Percentiles rank a stretch among this genome's conserved stretches.
These are phyloP conservation scores for Orientallactaga sibirica DNA, from an alignment of 2,797 vertebrate species.

Conservation along the genomic window DNA sequence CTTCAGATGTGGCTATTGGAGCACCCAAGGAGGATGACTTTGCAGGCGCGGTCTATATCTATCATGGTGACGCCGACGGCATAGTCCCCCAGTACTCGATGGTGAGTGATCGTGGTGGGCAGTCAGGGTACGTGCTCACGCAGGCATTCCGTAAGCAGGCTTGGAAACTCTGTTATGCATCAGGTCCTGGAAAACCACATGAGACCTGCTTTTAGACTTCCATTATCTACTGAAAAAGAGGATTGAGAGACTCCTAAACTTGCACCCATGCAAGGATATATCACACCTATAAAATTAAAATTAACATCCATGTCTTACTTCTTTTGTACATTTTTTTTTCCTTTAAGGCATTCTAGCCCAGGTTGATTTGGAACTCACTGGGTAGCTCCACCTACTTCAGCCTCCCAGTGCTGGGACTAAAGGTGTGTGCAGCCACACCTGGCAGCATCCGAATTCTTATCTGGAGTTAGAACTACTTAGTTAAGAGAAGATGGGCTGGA, in stretches of 20 bases:
- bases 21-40: conserved; percentile 97
- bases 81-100: conserved; percentile 95
- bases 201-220: background rate
- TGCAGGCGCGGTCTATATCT: conserved; percentile 95
- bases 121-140: background rate
- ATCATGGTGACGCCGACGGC: conserved; percentile 93
- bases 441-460: background rate
- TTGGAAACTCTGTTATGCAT: background rate
- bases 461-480: background rate
- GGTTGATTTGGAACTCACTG: too few species aligned
- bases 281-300: background rate
- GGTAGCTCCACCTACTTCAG: too few species aligned
- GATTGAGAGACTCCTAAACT: background rate
- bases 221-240: too few species aligned
- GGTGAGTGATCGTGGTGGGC: conserved; percentile 87
- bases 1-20: conserved; percentile 96
- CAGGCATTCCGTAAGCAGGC: background rate
- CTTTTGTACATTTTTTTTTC: too few species aligned
- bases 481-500: background rate
- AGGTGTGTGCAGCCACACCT: too few species aligned
- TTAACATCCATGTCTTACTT: background rate
- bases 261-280: background rate
- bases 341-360: too few species aligned
- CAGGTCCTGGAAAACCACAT: background rate
- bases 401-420: too few species aligned